These are phyloP conservation scores for Orestias chungarensis DNA, from an alignment of 2,797 vertebrate genomes.

Conservation along the genomic window DNA sequence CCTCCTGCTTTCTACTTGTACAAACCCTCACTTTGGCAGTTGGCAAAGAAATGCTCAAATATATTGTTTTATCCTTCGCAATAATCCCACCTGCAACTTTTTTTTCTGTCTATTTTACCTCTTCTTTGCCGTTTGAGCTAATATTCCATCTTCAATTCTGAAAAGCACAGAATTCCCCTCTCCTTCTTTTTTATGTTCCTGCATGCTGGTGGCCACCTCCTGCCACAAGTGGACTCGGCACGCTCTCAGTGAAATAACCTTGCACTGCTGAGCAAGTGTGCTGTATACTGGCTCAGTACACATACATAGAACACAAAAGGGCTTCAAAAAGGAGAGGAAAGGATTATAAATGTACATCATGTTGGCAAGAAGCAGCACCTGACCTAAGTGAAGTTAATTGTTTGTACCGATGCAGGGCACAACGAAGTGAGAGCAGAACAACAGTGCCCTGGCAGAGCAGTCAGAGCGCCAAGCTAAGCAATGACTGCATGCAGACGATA, in stretches of 20 bases:
- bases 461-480: conserved; percentile 33
- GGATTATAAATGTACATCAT: conserved; percentile 31
- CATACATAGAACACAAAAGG: conserved; percentile 2
- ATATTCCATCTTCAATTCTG: conserved; percentile 31
- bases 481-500: background rate
- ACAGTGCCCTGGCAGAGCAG: conserved; percentile 25
- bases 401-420: conserved; percentile 13
- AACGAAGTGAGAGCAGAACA: conserved; percentile 44
- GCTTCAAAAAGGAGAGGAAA: conserved; percentile 5
- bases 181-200: conserved; percentile 31
- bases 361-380: conserved; percentile 38
- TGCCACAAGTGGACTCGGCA: conserved; percentile 44
- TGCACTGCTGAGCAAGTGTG: conserved; percentile 24
- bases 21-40: conserved; percentile 9
- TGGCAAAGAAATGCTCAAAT: conserved; percentile 2
- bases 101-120: conserved; percentile 33
- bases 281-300: conserved; percentile 45
- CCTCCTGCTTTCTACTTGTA: conserved; percentile 8
- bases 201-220: conserved; percentile 30
- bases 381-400: conserved; percentile 53
- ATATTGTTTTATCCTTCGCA: conserved; percentile 17
- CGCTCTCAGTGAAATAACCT: conserved; percentile 57
- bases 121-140: conserved; percentile 18
- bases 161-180: conserved; percentile 6
- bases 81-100: conserved; percentile 24